These are phyloP conservation scores for Aleiodes testaceus DNA, from an alignment of 2,888 invertebrate genomes.

Conservation along the genomic window DNA sequence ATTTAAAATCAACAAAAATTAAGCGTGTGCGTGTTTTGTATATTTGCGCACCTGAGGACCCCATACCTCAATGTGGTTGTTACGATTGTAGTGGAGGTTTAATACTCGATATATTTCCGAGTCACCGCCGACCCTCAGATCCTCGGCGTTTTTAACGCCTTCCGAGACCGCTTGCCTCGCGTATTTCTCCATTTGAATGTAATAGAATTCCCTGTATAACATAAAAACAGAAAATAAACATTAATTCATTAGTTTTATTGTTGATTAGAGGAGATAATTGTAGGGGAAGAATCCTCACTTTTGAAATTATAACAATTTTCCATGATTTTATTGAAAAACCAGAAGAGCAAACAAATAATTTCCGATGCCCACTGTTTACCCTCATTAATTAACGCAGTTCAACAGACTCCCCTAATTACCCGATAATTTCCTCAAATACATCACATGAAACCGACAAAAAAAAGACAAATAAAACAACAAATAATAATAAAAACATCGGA, in stretches of 20 bases:
- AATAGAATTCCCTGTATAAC: constrained; percentile 97
- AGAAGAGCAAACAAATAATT: constrained; percentile 4
- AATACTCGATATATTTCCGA: constrained; percentile 98
- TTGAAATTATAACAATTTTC: background rate
- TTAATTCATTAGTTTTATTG: constrained; percentile 3
- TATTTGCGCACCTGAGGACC: constrained; percentile 79
- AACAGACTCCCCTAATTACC: constrained; percentile 69
- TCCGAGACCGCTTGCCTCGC: constrained; percentile 98
- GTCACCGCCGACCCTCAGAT: constrained; percentile 94
- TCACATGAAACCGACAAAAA: constrained; percentile 8
- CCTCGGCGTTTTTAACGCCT: constrained; percentile 93
- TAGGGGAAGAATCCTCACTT: too few relatives aligned
- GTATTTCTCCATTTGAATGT: constrained; percentile 99
- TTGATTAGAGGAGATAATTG: too few relatives aligned
- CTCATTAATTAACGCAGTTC: constrained; percentile 69
- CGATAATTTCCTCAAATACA: constrained; percentile 63
- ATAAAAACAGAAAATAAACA: constrained; percentile 36
- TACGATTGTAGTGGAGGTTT: constrained; percentile 99
- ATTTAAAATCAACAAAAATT: constrained; percentile 41
- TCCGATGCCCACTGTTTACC: constrained; percentile 56
- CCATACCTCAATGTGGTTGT: constrained; percentile 95
- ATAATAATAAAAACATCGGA: too few relatives aligned
- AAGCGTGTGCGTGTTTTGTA: constrained; percentile 67
- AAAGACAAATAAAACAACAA: background rate
- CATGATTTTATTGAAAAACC: background rate